Base-by-base conservation (phyloP, 2,888 invertebrate genomes). In the Caenorhabditis angaria region DNA sequence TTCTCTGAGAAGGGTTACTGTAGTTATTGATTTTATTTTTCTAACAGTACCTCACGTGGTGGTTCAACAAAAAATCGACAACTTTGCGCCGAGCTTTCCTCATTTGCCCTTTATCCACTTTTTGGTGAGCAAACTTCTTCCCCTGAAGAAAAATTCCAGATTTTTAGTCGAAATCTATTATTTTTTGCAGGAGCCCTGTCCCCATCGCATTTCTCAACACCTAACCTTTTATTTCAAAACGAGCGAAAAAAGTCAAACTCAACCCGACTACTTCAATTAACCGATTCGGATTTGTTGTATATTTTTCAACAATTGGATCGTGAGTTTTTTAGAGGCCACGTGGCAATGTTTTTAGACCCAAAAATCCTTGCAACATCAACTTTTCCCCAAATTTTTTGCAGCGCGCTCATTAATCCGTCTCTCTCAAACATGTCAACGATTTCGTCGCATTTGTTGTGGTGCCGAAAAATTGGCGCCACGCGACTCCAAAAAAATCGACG, bases 91-190 rank as follows among this genome's bases (percentile, higher is more conserved):
- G 69, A 74, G 32, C 54, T 74, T 12, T 74, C 74, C 3, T 74
- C 74, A 2, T 74, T 74, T 50, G 74, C 74, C 0, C 70, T 74
- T 25, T 74, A 69, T 56, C 74, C 74, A 29, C 51, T 74, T 35
- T 65, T 69, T 27, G 74, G 70, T 71, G 20, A 50, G 28, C 25
- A 2, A 1, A 59, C 28, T 28, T 3, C 22, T 14, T 55, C 32
- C 29, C 22, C 41, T 12, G 1, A 32, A 32, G 53, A 28, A 22
- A 32, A 50, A 20, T 53, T 56, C 25, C 14, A 1, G 1, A 25
- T 1, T n/a, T n/a, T n/a, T n/a, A 22, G 28, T 24, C 12, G n/a
- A n/a, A n/a, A n/a, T n/a, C n/a, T n/a, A n/a, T n/a, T n/a, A n/a
- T n/a, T 25, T 0, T 20, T 59, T 65, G 6, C 62, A 66, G 70